Percentiles rank a stretch among this genome's conserved stretches.
Evolutionary conservation across 2,888 invertebrate species (phyloP).

Genomic region (Rhingia rostrata): DNA sequence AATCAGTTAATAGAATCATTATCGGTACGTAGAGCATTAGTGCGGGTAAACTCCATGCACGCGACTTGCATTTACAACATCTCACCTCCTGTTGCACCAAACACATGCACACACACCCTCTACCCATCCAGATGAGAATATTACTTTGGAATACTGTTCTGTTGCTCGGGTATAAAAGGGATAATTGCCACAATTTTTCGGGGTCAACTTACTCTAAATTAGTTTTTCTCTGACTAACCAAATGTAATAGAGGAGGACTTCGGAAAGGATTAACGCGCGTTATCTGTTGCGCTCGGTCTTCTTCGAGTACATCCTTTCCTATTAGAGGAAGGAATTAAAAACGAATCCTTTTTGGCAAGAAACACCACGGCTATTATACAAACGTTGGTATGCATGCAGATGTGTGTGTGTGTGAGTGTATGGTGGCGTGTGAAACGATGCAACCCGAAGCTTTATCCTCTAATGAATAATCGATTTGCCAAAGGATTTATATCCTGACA

Average conservation of each 20-base stretch:
- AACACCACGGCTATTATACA: conserved; percentile 10
- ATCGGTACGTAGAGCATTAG: conserved; percentile 63
- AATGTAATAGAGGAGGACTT: conserved; percentile 1
- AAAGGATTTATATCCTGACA: conserved; percentile 71
- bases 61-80: conserved; percentile 66
- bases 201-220: conserved; percentile 79
- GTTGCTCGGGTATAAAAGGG: conserved; percentile 34
- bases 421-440: conserved; percentile 72
- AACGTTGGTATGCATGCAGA: background rate
- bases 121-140: background rate
- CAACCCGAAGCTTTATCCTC: conserved; percentile 72
- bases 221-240: conserved; percentile 71
- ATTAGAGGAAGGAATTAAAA: conserved; percentile 67
- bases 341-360: conserved; percentile 69
- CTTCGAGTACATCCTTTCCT: conserved; percentile 49
- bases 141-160: conserved; percentile 22
- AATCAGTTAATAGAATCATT: conserved; percentile 75
- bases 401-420: conserved; percentile 7
- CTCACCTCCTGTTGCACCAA: conserved; percentile 46
- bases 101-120: background rate
- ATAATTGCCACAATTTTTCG: conserved; percentile 72
- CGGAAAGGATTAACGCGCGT: conserved; percentile 63
- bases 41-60: conserved; percentile 63
- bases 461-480: conserved; percentile 75
- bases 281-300: conserved; percentile 70